Percentiles rank a stretch among this genome's conserved stretches.
Conservation (phyloP, 2,113 vertebrate species). For the Sinocyclocheilus grahami region DNA sequence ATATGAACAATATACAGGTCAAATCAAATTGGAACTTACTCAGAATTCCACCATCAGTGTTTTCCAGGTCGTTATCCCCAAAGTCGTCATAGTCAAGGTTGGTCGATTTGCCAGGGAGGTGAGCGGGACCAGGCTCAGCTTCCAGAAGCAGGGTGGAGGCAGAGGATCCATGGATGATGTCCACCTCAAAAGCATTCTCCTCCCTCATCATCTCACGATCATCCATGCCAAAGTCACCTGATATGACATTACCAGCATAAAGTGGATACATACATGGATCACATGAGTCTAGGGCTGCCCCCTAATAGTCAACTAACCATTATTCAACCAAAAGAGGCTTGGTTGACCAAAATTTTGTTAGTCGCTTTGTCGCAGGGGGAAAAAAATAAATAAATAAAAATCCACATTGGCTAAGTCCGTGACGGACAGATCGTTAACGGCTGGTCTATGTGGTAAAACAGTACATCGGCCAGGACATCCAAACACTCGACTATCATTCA, state of each 20-base stretch:
- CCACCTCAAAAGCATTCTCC: conserved; percentile 92
- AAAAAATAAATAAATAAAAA: too few relatives aligned
- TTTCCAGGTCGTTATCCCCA: conserved; percentile 84
- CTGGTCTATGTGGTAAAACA: too few relatives aligned
- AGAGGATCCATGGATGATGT: conserved; percentile 89
- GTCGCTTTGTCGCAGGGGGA: too few relatives aligned
- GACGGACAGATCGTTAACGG: too few relatives aligned
- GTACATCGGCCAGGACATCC: too few relatives aligned
- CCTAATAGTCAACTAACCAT: too few relatives aligned
- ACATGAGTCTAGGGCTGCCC: too few relatives aligned
- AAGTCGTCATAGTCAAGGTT: conserved; percentile 98
- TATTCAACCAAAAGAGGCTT: too few relatives aligned
- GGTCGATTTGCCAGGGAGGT: conserved; percentile 91
- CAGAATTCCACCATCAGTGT: conserved; percentile 94
- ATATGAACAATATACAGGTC: background rate
- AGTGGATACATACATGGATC: background rate
- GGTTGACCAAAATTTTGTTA: too few relatives aligned
- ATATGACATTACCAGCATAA: background rate
- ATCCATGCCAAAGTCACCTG: conserved; percentile 98
- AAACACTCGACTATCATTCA: too few relatives aligned
- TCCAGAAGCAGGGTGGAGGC: conserved; percentile 91
- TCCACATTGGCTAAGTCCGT: too few relatives aligned
- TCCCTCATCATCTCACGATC: conserved; percentile 98
- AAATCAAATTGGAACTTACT: conserved; percentile 71
- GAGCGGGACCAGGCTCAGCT: conserved; percentile 91